Evolutionary conservation across 2,888 invertebrate genomes (phyloP).

Genomic region (Plusia festucae): DNA sequence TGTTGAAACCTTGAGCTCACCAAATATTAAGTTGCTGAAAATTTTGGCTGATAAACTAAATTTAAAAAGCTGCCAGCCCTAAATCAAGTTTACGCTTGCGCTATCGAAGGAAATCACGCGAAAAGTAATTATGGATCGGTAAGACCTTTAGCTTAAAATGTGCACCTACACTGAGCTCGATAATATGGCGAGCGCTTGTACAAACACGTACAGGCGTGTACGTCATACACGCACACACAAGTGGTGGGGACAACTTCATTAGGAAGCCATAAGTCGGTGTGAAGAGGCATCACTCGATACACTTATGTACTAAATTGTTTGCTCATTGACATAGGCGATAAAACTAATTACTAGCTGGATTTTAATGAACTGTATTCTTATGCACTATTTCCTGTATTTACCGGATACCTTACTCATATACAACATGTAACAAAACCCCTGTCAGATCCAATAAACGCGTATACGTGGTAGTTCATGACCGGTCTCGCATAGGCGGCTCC

Average conservation of each 20-base stretch:
- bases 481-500: too few species aligned
- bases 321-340: slow-evolving; percentile 52
- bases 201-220: slow-evolving; percentile 34
- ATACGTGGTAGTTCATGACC: too few species aligned
- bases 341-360: slow-evolving; percentile 30
- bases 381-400: slow-evolving; percentile 1
- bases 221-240: slow-evolving; percentile 53
- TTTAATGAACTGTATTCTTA: slow-evolving; percentile 7
- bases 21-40: background rate
- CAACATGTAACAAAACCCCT: too few species aligned
- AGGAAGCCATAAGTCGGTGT: slow-evolving; percentile 82
- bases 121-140: slow-evolving; percentile 85
- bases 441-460: too few species aligned
- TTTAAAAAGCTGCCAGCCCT: slow-evolving; percentile 64
- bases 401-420: too few species aligned
- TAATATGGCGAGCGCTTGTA: slow-evolving; percentile 40
- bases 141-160: slow-evolving; percentile 79
- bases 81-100: slow-evolving; percentile 72
- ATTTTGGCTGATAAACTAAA: background rate
- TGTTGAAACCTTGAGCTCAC: background rate
- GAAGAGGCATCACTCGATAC: slow-evolving; percentile 70
- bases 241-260: slow-evolving; percentile 79
- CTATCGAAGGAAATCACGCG: slow-evolving; percentile 81
- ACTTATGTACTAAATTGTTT: slow-evolving; percentile 68
- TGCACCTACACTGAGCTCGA: slow-evolving; percentile 56